Base-by-base conservation (phyloP, 2,888 invertebrate genomes). In the Troides oblongomaculatus region DNA sequence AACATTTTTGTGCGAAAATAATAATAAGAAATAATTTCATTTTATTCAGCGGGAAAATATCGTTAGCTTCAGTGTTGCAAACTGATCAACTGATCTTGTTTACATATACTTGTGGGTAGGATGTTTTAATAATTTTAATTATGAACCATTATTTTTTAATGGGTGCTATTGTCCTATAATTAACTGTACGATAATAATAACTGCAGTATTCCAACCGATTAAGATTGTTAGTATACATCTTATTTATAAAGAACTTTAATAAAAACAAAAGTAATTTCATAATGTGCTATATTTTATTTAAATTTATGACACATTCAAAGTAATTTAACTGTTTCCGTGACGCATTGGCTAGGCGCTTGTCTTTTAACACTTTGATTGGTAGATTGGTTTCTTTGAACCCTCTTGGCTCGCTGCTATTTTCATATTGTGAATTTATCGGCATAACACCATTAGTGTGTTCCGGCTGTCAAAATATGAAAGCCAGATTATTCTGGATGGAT, bases 1-100 rank as follows among this genome's bases (percentile, higher is more conserved):
- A 66, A 77, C 81, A 78, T 30, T 72, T 61, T 61, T 78, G 63
- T 64, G 74, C 72, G 30, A 82, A 72, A 46, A 85, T 68, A 71
- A 82, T 69, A 39, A 80, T 30, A 71, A 83, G 70, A 66, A 79
- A 30, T 62, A 75, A 62, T 56, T 64, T 71, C 71, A 70, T 70
- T 64, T 63, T 69, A 21, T 18, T 25, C 59, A 50, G 8, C 7
- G 23, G 14, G 21, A 43, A 56, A 18, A 23, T 17, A 10, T 56
- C 57, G 30, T 23, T 56, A 59, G n/a, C 50, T 23, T 17, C 17
- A 66, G 66, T 66, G 66, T 70, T 63, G 56, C 62, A 17, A 39
- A 7, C 66, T 60, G 1, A 21, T 21, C 10, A 12, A 46, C 36
- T 58, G 66, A 62, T 14, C 57, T 66, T 12, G 21, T 8, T 70